Evolutionary conservation across 2,797 vertebrate species (phyloP).

Genomic region (Phyllotis vaccarum): DNA sequence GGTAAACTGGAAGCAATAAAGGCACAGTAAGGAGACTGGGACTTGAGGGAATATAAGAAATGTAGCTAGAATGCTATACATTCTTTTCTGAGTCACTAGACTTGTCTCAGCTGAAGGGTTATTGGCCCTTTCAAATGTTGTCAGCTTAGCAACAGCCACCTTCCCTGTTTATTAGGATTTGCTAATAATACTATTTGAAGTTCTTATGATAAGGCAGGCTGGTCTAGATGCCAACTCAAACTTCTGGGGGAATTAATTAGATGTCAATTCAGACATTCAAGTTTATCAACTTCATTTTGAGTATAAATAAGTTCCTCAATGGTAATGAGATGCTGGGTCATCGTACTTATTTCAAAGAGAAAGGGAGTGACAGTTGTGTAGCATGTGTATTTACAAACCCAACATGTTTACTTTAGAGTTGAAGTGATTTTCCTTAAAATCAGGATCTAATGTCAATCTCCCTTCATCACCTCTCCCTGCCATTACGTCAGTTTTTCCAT

Average conservation of each 20-base stretch:
- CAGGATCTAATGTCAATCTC: not conserved
- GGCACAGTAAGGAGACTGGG: not conserved
- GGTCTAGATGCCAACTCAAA: not conserved
- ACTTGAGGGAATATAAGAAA: not conserved
- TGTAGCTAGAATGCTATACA: not conserved
- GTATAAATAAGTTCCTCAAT: constrained; percentile 4
- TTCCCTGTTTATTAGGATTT: constrained; percentile 44
- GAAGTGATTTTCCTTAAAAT: constrained; percentile 3
- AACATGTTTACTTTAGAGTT: constrained; percentile 6
- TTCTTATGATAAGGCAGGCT: not conserved
- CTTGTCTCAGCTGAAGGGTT: not conserved
- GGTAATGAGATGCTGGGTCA: not conserved
- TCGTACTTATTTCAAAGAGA: not conserved
- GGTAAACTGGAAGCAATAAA: not conserved
- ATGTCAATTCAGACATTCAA: not conserved
- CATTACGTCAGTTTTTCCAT: not conserved
- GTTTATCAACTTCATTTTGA: constrained; percentile 19
- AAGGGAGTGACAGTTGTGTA: not conserved
- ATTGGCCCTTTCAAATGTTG: not conserved
- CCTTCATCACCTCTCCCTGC: not conserved
- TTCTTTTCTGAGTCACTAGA: constrained; percentile 23
- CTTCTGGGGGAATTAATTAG: not conserved
- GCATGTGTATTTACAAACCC: not conserved
- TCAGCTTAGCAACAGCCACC: not conserved
- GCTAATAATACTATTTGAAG: not conserved